These are phyloP conservation scores for Osmerus eperlanus DNA, from an alignment of 2,113 vertebrate genomes.

Conservation along the genomic window DNA sequence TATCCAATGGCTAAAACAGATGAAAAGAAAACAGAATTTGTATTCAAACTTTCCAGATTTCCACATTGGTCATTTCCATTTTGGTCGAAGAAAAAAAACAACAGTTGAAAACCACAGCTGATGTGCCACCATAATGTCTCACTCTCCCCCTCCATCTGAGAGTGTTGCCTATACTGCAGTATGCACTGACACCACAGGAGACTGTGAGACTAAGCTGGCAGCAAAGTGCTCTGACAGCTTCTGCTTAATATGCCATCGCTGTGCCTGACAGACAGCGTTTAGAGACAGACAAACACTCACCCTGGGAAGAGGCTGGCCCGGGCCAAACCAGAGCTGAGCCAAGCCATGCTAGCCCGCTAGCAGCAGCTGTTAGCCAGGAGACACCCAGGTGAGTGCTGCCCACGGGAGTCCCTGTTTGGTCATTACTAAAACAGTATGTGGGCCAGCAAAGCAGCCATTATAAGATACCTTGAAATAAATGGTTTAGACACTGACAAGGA, in stretches of 20 bases:
- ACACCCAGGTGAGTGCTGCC: constrained; percentile 5
- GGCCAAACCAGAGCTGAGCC: constrained; percentile 6
- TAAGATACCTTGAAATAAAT: no score
- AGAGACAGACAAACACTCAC: constrained; percentile 25
- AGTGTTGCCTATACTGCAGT: background rate
- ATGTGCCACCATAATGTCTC: no score
- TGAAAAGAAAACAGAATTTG: no score
- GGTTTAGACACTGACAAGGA: no score
- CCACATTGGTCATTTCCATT: no score
- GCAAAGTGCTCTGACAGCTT: constrained; percentile 46
- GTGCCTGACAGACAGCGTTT: constrained; percentile 46
- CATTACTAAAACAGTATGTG: no score
- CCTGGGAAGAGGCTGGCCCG: constrained; percentile 21
- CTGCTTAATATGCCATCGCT: constrained; percentile 43
- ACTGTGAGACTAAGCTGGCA: constrained; percentile 42
- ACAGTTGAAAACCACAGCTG: no score
- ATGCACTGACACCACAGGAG: constrained; percentile 29
- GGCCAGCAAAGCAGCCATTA: no score
- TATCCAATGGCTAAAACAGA: no score
- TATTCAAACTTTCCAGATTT: no score
- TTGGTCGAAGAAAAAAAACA: no score
- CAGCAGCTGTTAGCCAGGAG: constrained; percentile 28
- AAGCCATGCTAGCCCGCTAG: constrained; percentile 2
- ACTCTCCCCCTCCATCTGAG: no score
- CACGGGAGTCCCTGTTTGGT: constrained; percentile 1